Evolutionary conservation across 2,888 invertebrate genomes (phyloP), one percentile per base, ranked within the genome.

Genomic region (Andrena hattorfiana): DNA sequence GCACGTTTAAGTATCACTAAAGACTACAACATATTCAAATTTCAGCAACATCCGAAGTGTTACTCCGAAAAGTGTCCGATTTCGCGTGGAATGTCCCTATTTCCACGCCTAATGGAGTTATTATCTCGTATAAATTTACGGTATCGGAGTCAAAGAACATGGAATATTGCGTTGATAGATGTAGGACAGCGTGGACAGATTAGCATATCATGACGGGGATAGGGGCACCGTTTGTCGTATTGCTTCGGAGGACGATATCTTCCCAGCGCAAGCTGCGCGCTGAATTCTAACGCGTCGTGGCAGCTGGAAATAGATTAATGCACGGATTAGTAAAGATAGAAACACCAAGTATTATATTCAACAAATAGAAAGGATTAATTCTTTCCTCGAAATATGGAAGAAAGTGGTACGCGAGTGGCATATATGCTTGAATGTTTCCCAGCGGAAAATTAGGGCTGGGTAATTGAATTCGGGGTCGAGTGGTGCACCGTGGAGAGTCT

Each of bases 201-300:
- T 79, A 77, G 64, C 78, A 79, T 79, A 49, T 64, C 69, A 13
- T 28, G 32, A 4, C 10, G 56, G 13, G 23, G 77, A 77, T 77
- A 69, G 48, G 63, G 79, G 64, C 28, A 30, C 16, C 20, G 42
- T 23, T 56, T 49, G 54, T 42, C 20, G 32, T 35, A 49, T 28
- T 59, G 20, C 35, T 70, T 69, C 10, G 49, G 23, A 28, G 10
- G n/a, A 28, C 13, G 54, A 56, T 69, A 79, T 77, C 77, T 69
- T 49, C 23, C 32, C 35, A 16, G 49, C 54, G 32, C 13, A 1
- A 35, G 62, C 51, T 13, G 32, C 16, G 64, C 42, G 10, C 28
- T 26, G 63, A 77, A 79, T 79, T 70, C 56, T 35, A 79, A 77
- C 56, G 7, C 16, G 13, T 42, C 42, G 16, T 54, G 49, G 3